Percentiles rank a stretch among this genome's conserved stretches.
Evolutionary conservation across 2,888 invertebrate genomes (phyloP).

Genomic region (Lissonota sp.): DNA sequence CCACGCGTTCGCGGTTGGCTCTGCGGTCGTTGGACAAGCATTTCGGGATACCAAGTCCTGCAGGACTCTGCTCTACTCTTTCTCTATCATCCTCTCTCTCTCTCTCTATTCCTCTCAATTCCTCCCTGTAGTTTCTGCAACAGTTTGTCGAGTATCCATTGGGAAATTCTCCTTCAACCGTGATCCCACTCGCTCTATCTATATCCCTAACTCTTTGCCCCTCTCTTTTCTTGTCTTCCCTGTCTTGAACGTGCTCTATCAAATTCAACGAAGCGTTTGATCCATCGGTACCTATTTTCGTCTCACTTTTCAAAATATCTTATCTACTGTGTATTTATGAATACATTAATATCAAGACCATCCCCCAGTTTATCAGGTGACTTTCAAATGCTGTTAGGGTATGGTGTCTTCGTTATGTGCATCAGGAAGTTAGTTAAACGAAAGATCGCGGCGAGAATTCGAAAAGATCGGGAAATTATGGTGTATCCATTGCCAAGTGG

Average conservation of each 20-base stretch:
- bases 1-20: slow-evolving; percentile 63
- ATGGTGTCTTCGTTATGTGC: too few relatives aligned
- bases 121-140: slow-evolving; percentile 55
- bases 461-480: slow-evolving; percentile 51
- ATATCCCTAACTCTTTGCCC: too few relatives aligned
- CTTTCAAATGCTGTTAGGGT: too few relatives aligned
- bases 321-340: too few relatives aligned
- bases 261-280: too few relatives aligned
- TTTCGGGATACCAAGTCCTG: slow-evolving; percentile 70
- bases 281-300: too few relatives aligned
- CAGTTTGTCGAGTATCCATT: slow-evolving; percentile 70
- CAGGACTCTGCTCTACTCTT: slow-evolving; percentile 36
- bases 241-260: too few relatives aligned
- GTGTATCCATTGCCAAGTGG: slow-evolving; percentile 44
- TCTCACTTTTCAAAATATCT: too few relatives aligned
- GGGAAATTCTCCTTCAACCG: slow-evolving; percentile 22
- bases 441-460: slow-evolving; percentile 50
- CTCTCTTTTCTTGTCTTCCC: too few relatives aligned
- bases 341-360: too few relatives aligned
- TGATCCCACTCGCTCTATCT: slow-evolving; percentile 1
- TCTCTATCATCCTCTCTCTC: slow-evolving; percentile 20
- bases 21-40: slow-evolving; percentile 60
- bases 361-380: too few relatives aligned
- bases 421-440: not conserved
- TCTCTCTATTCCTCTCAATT: not conserved